phyloP scores from a whole-genome alignment of 2,797 vertebrate genomes.

The Melanogrammus aeglefinus region DNA sequence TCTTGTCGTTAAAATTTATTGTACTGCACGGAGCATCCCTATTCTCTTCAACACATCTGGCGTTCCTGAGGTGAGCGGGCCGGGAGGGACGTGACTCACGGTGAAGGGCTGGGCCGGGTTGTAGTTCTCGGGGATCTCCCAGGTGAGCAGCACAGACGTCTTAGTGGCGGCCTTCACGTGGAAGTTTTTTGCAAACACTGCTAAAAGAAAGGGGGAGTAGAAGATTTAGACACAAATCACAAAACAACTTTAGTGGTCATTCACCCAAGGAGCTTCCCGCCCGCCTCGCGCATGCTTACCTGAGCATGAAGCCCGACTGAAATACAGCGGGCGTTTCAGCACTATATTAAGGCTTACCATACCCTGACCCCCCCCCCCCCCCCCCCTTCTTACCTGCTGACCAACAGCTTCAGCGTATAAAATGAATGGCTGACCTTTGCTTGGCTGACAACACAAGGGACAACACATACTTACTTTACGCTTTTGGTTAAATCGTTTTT shows the following conservation, averaged over 20 bases:
- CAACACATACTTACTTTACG: conserved; percentile 65
- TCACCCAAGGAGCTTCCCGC: not conserved
- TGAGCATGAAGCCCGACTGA: conserved; percentile 42
- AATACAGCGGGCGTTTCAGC: not conserved
- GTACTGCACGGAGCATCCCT: too few species aligned
- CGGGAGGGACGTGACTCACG: conserved; percentile 70
- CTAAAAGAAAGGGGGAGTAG: conserved; percentile 92
- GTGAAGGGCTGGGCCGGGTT: conserved; percentile 97
- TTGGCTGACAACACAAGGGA: conserved; percentile 61
- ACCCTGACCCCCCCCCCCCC: conserved; percentile 39
- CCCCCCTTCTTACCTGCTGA: conserved; percentile 72
- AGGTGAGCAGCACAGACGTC: conserved; percentile 94
- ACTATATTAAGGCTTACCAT: conserved; percentile 34
- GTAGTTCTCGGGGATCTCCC: conserved; percentile 99
- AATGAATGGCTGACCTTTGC: conserved; percentile 63
- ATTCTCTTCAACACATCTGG: too few species aligned
- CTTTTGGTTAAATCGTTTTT: conserved; percentile 31
- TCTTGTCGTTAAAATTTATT: too few species aligned
- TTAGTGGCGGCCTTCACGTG: conserved; percentile 99
- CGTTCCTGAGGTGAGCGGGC: too few species aligned
- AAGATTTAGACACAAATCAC: conserved; percentile 82
- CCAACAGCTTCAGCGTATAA: conserved; percentile 51
- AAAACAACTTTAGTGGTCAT: not conserved
- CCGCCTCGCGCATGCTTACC: conserved; percentile 56
- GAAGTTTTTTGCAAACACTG: conserved; percentile 99